phyloP scores from a whole-genome alignment of 2,113 vertebrate species.

The Gobius niger region DNA sequence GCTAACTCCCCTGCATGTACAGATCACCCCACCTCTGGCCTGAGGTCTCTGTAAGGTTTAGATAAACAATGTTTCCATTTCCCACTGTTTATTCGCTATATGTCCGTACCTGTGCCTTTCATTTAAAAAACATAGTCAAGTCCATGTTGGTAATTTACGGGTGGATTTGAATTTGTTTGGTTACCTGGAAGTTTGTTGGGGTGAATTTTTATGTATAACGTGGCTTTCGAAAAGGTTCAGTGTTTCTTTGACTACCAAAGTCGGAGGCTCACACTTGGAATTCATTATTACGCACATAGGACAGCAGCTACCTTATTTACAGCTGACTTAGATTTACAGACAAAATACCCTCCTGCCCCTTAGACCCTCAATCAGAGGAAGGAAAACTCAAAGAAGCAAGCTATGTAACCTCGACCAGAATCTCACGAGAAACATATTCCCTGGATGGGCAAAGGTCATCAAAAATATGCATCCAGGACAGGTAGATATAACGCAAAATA shows the following conservation, averaged over 20 bases:
- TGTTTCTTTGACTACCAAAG: too few species aligned
- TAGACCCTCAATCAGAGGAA: not conserved
- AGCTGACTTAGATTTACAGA: not conserved
- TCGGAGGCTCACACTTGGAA: too few species aligned
- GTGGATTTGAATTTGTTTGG: too few species aligned
- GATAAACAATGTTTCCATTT: conserved; percentile 53
- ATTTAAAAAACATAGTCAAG: conserved; percentile 21
- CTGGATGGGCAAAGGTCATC: not conserved
- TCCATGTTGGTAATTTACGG: not conserved
- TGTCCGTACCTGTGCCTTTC: conserved; percentile 15
- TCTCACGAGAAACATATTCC: not conserved
- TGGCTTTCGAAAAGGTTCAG: too few species aligned
- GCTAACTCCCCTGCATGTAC: conserved; percentile 2
- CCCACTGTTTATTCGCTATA: conserved; percentile 49
- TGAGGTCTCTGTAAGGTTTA: conserved; percentile 10
- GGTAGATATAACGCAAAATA: not conserved
- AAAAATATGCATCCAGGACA: not conserved
- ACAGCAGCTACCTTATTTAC: too few species aligned
- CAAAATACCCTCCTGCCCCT: not conserved
- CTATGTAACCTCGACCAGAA: not conserved
- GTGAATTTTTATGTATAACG: too few species aligned
- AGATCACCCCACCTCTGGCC: not conserved
- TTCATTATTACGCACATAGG: too few species aligned
- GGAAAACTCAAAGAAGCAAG: not conserved
- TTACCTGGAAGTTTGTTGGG: too few species aligned